Conservation (phyloP, 2,113 vertebrate species). For the Pseudorectes ferrugineus region DNA sequence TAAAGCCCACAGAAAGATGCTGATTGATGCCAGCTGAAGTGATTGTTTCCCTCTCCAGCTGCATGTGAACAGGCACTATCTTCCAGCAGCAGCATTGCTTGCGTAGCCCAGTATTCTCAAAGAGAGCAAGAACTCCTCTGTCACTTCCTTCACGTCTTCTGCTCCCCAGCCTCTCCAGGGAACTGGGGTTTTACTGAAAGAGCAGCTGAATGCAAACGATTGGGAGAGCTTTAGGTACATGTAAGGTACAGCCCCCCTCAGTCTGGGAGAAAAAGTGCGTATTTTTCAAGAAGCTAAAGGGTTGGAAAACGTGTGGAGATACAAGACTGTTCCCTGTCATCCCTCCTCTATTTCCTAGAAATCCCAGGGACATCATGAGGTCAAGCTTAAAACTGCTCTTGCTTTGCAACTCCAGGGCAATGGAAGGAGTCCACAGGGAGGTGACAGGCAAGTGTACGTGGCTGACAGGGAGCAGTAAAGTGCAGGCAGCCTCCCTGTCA, state of each 20-base stretch:
- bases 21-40: fast-evolving
- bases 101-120: neutral
- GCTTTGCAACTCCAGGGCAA: neutral
- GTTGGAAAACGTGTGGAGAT: fast-evolving
- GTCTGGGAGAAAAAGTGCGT: neutral
- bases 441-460: fast-evolving
- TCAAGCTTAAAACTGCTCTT: neutral
- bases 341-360: neutral
- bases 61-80: fast-evolving
- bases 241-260: fast-evolving
- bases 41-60: neutral
- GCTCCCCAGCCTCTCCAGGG: neutral
- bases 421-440: neutral
- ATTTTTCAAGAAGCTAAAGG: neutral
- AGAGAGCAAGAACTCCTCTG: neutral
- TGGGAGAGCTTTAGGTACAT: neutral
- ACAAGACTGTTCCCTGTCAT: neutral
- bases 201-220: neutral
- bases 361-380: neutral
- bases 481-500: neutral
- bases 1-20: neutral
- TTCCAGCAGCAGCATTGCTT: neutral
- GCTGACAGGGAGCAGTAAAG: neutral
- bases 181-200: neutral
- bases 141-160: neutral